Base-by-base conservation (phyloP, 2,113 vertebrate species). In the Gallinago jamesoni region DNA sequence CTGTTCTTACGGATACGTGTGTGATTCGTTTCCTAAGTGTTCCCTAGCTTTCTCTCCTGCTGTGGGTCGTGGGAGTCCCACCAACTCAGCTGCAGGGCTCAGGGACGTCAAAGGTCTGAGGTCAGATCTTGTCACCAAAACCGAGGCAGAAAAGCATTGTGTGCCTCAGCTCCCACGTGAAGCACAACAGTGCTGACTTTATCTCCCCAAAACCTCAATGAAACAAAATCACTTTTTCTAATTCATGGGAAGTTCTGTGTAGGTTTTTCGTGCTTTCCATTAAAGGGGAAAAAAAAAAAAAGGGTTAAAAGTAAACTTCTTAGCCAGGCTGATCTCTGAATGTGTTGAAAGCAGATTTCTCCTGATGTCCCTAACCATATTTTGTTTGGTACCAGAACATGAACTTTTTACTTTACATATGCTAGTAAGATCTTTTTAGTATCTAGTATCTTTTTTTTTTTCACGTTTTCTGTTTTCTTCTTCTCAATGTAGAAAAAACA, bases 141-240 rank as follows among this genome's bases (percentile, higher is more conserved):
- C 31, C 6, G 53, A 63, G 56, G n/a, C 19, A 55, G 55, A 78
- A 8, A 31, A 45, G 1, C 4, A 12, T 59, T 57, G 24, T 0
- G 0, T 60, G 47, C 30, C 52, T 68, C 41, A 68, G 15, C 57
- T 35, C 20, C 5, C 41, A 15, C 41, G 14, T 4, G 1, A 23
- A 79, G 67, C 23, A 66, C 2, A 4, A 4, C 43, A 25, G 39
- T 37, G 28, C 43, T 0, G 2, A 89, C 48, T 73, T 68, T 11
- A 70, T 2, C 87, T 83, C 47, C 30, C 47, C 27, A 67, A 33
- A 83, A 75, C 21, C 50, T n/a, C 39, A 87, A 50, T 41, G 6
- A 62, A 87, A 68, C 17, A 60, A 56, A 55, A 33, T 35, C 21
- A 5, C 33, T 83, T 15, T 84, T 45, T 68, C 10, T 82, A 53